Conservation (phyloP, 2,888 invertebrate species). For the Heliconius aoede region DNA sequence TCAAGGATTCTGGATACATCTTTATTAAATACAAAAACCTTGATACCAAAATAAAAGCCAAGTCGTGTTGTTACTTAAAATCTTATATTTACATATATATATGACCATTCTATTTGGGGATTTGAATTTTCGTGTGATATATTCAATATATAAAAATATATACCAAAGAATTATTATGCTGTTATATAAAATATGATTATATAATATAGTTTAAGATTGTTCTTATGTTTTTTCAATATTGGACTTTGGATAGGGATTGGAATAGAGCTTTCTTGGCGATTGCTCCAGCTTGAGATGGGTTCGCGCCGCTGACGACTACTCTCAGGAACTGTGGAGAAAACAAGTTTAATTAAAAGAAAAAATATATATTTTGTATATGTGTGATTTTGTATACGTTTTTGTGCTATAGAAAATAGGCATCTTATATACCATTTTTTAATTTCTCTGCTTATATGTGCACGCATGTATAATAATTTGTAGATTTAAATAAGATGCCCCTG, state of each 20-base stretch:
- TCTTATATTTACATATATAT: conserved; percentile 69
- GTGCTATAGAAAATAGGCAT: no score
- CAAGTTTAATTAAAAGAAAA: neutral
- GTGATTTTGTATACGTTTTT: no score
- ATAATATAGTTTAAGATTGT: conserved; percentile 36
- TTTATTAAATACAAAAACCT: conserved; percentile 63
- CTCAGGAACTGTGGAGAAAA: conserved; percentile 58
- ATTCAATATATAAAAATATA: conserved; percentile 33
- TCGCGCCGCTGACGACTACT: conserved; percentile 52
- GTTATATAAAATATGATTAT: conserved; percentile 22
- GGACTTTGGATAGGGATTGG: conserved; percentile 44
- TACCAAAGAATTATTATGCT: neutral
- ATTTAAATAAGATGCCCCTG: no score
- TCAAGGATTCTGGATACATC: conserved; percentile 64
- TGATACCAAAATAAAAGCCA: conserved; percentile 65
- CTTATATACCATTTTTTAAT: no score
- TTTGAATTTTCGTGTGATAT: neutral
- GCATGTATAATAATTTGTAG: no score
- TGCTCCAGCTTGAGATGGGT: conserved; percentile 52
- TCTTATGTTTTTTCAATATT: conserved; percentile 39
- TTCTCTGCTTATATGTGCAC: no score
- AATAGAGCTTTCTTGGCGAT: conserved; percentile 55
- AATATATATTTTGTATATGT: no score
- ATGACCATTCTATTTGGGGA: conserved; percentile 46
- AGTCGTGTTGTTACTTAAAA: conserved; percentile 60